Evolutionary conservation across 2,888 invertebrate species (phyloP).

Genomic region (Exephanes ischioxanthus): DNA sequence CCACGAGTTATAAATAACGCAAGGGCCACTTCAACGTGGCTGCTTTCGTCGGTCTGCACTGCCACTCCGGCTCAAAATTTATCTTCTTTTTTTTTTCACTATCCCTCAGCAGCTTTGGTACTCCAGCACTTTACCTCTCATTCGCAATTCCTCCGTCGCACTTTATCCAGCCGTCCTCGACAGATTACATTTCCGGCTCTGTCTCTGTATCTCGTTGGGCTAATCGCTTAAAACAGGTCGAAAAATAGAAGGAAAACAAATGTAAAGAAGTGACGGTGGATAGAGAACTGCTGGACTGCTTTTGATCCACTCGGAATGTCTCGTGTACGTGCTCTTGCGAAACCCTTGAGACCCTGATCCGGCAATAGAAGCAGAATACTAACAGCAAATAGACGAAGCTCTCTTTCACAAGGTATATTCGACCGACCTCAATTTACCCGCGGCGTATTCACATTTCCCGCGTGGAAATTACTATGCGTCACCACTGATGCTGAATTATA

Average conservation of each 20-base stretch:
- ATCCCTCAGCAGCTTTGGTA: constrained; percentile 24
- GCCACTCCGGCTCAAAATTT: constrained; percentile 23
- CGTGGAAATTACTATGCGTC: constrained; percentile 10
- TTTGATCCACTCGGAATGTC: constrained; percentile 11
- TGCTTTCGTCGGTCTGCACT: constrained; percentile 31
- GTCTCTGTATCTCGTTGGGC: constrained; percentile 28
- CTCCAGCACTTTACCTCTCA: constrained; percentile 37
- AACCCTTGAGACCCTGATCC: constrained; percentile 2
- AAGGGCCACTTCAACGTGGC: constrained; percentile 44
- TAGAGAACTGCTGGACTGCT: constrained; percentile 16
- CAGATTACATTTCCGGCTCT: constrained; percentile 19
- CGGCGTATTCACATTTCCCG: background rate
- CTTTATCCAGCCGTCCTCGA: constrained; percentile 18
- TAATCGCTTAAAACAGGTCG: constrained; percentile 43
- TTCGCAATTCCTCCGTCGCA: constrained; percentile 23
- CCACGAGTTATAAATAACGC: constrained; percentile 62
- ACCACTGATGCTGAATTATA: constrained; percentile 64
- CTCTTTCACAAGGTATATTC: constrained; percentile 40
- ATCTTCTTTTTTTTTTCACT: constrained; percentile 1
- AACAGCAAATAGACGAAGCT: constrained; percentile 16
- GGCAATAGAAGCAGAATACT: background rate
- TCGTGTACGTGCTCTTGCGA: constrained; percentile 24
- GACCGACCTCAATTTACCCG: constrained; percentile 67
- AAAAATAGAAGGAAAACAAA: constrained; percentile 1
- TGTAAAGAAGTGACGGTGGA: constrained; percentile 10